Conservation (phyloP, 2,888 invertebrate species). For the Drosophila paramelanica region DNA sequence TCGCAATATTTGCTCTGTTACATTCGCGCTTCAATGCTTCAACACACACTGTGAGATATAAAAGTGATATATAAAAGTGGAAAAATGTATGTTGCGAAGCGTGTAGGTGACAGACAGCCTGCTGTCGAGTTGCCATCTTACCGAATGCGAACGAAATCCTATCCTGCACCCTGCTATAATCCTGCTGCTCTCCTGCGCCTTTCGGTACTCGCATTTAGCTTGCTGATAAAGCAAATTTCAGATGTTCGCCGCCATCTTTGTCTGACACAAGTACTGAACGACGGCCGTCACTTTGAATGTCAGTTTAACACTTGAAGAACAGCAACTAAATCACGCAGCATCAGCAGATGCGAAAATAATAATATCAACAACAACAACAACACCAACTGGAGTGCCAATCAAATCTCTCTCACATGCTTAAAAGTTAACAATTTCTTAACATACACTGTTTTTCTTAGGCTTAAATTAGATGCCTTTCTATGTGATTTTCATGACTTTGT, state of each 20-base stretch:
- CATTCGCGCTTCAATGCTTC: conserved; percentile 38
- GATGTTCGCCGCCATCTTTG: conserved; percentile 5
- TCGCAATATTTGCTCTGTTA: conserved; percentile 42
- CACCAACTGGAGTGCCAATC: conserved; percentile 22
- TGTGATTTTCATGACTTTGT: background rate
- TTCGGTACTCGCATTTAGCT: conserved; percentile 4
- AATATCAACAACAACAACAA: background rate
- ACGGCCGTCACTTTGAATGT: conserved; percentile 19
- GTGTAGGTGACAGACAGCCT: conserved; percentile 15
- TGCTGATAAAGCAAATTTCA: conserved; percentile 35
- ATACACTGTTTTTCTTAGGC: too few species aligned
- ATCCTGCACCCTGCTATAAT: too few species aligned
- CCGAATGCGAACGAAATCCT: too few species aligned
- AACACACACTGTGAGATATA: conserved; percentile 23
- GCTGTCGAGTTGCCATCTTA: conserved; percentile 22
- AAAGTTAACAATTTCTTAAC: background rate
- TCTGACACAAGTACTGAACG: conserved; percentile 2
- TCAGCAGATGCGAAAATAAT: conserved; percentile 2
- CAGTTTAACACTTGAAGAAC: conserved; percentile 30
- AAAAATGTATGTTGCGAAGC: conserved; percentile 27
- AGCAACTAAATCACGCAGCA: conserved; percentile 27
- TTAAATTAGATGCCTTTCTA: background rate
- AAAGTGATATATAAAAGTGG: conserved; percentile 11
- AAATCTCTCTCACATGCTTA: conserved; percentile 12
- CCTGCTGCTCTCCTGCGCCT: background rate